Evolutionary conservation across 1,140 invertebrate species (phyloP), one percentile per base, ranked within the genome.

Genomic region (Babylonia areolata): DNA sequence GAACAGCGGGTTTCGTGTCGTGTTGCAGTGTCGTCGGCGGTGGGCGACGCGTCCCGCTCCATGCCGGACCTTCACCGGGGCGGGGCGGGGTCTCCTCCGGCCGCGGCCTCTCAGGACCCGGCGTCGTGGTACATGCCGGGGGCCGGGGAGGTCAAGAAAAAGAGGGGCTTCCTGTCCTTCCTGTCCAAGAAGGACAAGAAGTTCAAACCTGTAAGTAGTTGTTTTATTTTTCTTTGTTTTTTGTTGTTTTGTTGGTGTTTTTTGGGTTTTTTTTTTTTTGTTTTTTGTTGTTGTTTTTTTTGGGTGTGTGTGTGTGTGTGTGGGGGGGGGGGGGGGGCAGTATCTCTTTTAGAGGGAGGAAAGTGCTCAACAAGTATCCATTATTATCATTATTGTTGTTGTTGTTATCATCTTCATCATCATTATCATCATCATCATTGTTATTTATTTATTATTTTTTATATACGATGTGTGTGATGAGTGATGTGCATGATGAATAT

Each of bases 121-220:
- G n/a, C 40, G 71, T 51, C 54, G 20, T 12, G 82, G 9, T 90
- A 90, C 84, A 91, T 92, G 92, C 90, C 90, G 0, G 77, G 84
- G 15, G 84, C 87, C 0, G 90, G 86, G 3, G 91, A 92, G 64
- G 84, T 73, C n/a, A 93, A 91, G 87, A 92, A 92, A 58, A 93
- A 93, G 78, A 88, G 88, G 82, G 91, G 92, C 11, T 93, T 93
- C 87, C 90, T 93, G 39, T 92, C 91, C 2, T 92, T 93, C 87
- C 86, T 93, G 20, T 80, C 85, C 9, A 92, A 92, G 78, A 93
- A 92, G 81, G 90, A 92, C 42, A 92, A 91, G 37, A 92, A 91
- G 83, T 91, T 90, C 37, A 91, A 89, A 87, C 42, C 89, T 69
- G 92, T 93, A 87, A 88, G 92, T 89, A 31, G 1, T 1, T 73